Percentiles rank a stretch among this genome's conserved stretches.
phyloP scores from a whole-genome alignment of 2,888 invertebrate genomes.

The Linnaemya vulpina region DNA sequence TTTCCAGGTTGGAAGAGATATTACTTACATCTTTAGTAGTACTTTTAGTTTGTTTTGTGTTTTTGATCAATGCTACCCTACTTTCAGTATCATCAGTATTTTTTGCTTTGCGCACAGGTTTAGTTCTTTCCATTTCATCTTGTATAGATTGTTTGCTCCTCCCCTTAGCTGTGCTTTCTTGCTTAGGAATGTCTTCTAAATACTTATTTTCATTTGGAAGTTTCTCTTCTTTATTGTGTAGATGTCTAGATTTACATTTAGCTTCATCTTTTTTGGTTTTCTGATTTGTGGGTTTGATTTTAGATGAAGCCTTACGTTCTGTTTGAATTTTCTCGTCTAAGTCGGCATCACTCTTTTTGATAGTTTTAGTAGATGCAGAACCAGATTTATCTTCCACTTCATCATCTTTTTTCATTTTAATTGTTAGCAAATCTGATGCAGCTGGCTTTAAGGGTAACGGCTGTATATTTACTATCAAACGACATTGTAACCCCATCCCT shows the following conservation, averaged over 20 bases:
- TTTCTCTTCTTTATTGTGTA: slow-evolving; percentile 10
- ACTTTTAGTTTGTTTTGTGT: slow-evolving; percentile 1
- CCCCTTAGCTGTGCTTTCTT: slow-evolving; percentile 25
- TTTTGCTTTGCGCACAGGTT: slow-evolving; percentile 20
- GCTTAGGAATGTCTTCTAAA: slow-evolving; percentile 19
- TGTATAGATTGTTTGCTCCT: slow-evolving; percentile 6
- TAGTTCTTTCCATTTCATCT: background rate
- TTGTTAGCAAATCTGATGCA: slow-evolving; percentile 86
- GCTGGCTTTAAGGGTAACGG: slow-evolving; percentile 89
- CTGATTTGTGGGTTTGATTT: background rate
- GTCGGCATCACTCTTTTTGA: slow-evolving; percentile 21
- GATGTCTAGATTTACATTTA: slow-evolving; percentile 3
- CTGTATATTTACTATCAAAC: slow-evolving; percentile 91
- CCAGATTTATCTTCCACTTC: slow-evolving; percentile 35
- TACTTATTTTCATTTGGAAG: slow-evolving; percentile 2
- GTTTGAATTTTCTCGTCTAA: background rate
- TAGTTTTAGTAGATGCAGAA: slow-evolving; percentile 24
- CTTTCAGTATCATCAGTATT: background rate
- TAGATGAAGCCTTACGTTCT: background rate
- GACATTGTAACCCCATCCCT: slow-evolving; percentile 90
- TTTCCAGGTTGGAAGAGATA: background rate
- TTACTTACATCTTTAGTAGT: background rate
- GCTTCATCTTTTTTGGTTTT: background rate
- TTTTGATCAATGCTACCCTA: background rate
- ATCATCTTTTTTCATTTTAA: slow-evolving; percentile 82